A percentile compares a stretch with the other conserved stretches of the same genome.
phyloP scores from a whole-genome alignment of 2,797 vertebrate genomes.

The Enteromius fasciolatus region DNA sequence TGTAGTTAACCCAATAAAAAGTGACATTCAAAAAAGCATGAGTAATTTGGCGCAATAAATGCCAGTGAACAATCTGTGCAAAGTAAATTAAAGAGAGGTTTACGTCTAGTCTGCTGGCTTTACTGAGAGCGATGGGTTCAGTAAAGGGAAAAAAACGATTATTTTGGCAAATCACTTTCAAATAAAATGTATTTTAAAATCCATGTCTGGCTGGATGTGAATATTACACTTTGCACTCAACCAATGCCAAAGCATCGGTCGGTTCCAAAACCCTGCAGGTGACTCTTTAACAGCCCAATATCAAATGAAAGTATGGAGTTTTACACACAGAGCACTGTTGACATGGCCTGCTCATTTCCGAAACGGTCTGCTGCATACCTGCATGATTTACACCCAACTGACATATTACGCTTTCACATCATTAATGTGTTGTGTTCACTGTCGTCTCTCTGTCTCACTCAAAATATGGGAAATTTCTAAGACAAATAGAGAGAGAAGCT shows the following conservation, averaged over 20 bases:
- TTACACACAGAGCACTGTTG: constrained; percentile 72
- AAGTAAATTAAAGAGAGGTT: constrained; percentile 62
- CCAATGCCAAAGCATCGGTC: constrained; percentile 66
- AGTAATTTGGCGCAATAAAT: constrained; percentile 61
- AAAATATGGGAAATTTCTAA: constrained; percentile 62
- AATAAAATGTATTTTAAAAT: constrained; percentile 76
- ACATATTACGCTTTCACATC: constrained; percentile 63
- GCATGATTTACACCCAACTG: constrained; percentile 68
- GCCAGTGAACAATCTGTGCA: constrained; percentile 57
- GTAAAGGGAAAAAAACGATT: constrained; percentile 66
- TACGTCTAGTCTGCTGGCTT: constrained; percentile 66
- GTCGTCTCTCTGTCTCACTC: constrained; percentile 53
- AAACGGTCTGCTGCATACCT: constrained; percentile 71
- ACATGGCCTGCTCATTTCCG: constrained; percentile 71
- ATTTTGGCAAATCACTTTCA: constrained; percentile 79
- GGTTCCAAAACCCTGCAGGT: constrained; percentile 75
- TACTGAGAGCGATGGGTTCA: constrained; percentile 67
- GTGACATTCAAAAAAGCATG: constrained; percentile 56
- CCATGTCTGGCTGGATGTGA: constrained; percentile 62
- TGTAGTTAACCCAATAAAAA: constrained; percentile 50
- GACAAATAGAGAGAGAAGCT: constrained; percentile 50
- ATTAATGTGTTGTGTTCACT: constrained; percentile 64
- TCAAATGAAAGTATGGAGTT: constrained; percentile 69
- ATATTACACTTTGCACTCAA: constrained; percentile 68
- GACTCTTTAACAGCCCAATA: constrained; percentile 74